These are phyloP conservation scores for Disparrhopalites patrizii DNA, from an alignment of 2,888 invertebrate species.

Conservation along the genomic window DNA sequence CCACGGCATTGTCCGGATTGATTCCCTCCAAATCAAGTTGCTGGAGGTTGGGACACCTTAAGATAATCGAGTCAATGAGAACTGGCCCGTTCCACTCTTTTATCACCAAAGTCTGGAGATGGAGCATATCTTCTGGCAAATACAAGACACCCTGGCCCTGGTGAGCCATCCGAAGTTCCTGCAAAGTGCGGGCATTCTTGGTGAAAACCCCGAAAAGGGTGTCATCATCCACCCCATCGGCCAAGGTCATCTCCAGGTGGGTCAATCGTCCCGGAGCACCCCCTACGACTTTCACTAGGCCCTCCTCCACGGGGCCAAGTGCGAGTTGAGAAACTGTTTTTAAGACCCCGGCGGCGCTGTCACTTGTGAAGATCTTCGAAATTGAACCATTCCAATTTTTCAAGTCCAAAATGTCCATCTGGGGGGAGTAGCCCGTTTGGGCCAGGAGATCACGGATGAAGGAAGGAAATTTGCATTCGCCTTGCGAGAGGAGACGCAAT, in stretches of 20 bases:
- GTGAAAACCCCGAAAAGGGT: not conserved
- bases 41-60: not conserved
- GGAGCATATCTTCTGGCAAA: not conserved
- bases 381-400: not conserved
- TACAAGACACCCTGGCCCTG: not conserved
- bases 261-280: not conserved
- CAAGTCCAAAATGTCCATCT: conserved; percentile 1
- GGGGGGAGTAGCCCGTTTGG: too few relatives aligned
- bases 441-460: too few relatives aligned
- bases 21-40: conserved; percentile 8
- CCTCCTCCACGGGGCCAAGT: not conserved
- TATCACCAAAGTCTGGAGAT: not conserved
- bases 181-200: not conserved
- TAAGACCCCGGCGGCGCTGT: not conserved
- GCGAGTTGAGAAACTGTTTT: not conserved
- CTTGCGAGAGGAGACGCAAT: too few relatives aligned
- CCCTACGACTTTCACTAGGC: not conserved
- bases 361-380: not conserved
- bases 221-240: not conserved
- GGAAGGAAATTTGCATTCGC: too few relatives aligned
- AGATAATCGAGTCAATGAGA: not conserved
- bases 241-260: not conserved
- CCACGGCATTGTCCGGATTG: conserved; percentile 11
- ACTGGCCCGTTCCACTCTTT: conserved; percentile 8
- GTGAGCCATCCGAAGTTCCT: not conserved